These are phyloP conservation scores for Otolemur crassicaudatus DNA, from an alignment of 2,797 vertebrate genomes.

Conservation along the genomic window DNA sequence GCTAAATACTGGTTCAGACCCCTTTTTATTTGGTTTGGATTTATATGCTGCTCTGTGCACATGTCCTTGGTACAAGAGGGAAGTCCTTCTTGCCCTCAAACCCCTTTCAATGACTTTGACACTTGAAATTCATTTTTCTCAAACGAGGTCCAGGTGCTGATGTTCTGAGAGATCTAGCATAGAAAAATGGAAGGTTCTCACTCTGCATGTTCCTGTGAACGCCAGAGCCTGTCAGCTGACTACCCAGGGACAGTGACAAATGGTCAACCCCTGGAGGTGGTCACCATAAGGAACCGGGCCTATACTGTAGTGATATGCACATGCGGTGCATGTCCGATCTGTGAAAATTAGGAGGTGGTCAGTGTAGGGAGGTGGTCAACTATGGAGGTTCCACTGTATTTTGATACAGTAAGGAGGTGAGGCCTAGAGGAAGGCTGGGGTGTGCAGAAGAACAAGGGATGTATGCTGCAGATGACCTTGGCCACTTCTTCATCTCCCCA, in stretches of 20 bases:
- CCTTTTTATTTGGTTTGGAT: background rate
- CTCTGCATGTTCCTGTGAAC: background rate
- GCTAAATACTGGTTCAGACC: background rate
- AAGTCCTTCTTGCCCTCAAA: background rate
- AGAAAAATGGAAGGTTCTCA: background rate
- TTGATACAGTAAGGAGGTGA: background rate
- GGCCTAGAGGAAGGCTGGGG: accelerated
- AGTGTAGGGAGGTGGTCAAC: too few relatives aligned
- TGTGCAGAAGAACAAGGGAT: accelerated
- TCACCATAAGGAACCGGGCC: too few relatives aligned
- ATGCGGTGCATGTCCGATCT: too few relatives aligned
- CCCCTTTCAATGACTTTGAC: background rate
- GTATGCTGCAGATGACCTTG: background rate
- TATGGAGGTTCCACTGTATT: background rate
- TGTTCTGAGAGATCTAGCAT: background rate
- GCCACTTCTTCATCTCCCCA: too few relatives aligned
- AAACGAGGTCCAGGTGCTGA: background rate
- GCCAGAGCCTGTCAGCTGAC: too few relatives aligned
- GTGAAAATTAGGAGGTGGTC: too few relatives aligned
- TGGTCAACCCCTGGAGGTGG: too few relatives aligned
- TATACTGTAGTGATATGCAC: too few relatives aligned
- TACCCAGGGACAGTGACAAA: too few relatives aligned
- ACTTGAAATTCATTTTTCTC: background rate
- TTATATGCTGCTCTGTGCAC: background rate
- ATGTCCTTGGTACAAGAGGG: background rate